These are phyloP conservation scores for Cydia fagiglandana DNA, from an alignment of 1,140 invertebrate genomes.

Conservation along the genomic window DNA sequence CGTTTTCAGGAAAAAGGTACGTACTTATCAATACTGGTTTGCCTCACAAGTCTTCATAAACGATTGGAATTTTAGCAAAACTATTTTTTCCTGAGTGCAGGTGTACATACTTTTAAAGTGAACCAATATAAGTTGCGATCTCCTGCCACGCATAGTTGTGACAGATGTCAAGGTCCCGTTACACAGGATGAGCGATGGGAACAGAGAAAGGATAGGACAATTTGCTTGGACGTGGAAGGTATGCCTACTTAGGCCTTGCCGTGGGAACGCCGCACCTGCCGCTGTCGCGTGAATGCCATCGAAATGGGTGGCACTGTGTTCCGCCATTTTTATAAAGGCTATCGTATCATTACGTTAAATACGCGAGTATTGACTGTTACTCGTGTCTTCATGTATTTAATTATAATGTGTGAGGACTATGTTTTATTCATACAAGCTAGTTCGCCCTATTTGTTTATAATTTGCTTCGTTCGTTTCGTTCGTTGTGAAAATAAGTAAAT, in stretches of 20 bases:
- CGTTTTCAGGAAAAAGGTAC: too few species aligned
- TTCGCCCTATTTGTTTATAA: too few species aligned
- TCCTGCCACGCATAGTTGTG: not conserved
- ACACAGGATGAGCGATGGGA: not conserved
- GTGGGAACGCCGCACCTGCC: conserved; percentile 63
- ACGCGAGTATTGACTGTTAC: not conserved
- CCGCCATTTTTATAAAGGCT: conserved; percentile 16
- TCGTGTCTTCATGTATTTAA: not conserved
- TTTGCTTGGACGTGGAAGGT: conserved; percentile 41
- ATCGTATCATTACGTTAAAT: not conserved
- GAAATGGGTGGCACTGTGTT: conserved; percentile 2
- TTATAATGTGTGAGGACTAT: too few species aligned
- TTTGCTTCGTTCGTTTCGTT: not conserved
- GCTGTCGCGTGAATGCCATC: conserved; percentile 36
- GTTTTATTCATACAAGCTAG: too few species aligned
- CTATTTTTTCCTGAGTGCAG: too few species aligned
- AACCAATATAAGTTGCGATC: not conserved
- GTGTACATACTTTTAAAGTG: not conserved
- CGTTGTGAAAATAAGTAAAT: not conserved
- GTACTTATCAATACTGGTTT: too few species aligned
- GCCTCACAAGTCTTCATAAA: too few species aligned
- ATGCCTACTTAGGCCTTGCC: conserved; percentile 32
- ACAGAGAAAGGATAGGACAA: conserved; percentile 42
- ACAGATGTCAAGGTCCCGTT: not conserved
- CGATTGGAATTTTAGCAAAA: too few species aligned